A percentile compares a stretch with the other conserved stretches of the same genome.
Conservation (phyloP, 2,888 invertebrate genomes). For the Elmis aenea region DNA sequence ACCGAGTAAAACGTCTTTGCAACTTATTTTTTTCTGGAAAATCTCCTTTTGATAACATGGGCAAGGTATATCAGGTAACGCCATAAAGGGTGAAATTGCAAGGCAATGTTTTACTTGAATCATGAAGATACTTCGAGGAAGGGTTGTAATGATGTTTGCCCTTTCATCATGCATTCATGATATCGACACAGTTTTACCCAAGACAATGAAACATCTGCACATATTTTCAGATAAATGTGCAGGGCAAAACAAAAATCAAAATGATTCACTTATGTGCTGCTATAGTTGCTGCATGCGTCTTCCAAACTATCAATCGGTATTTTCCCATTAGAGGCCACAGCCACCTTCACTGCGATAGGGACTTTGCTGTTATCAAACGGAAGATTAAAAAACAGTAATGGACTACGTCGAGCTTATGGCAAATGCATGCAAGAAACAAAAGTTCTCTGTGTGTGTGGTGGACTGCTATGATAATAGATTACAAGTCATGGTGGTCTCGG, state of each 20-base stretch:
- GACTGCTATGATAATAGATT: slow-evolving; percentile 14
- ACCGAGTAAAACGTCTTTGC: background rate
- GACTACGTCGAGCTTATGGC: slow-evolving; percentile 3
- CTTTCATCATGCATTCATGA: slow-evolving; percentile 14
- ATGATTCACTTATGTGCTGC: slow-evolving; percentile 3
- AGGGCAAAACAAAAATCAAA: slow-evolving; percentile 18
- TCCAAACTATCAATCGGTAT: slow-evolving; percentile 8
- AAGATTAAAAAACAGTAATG: slow-evolving; percentile 1
- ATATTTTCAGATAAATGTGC: slow-evolving; percentile 13
- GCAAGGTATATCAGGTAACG: background rate
- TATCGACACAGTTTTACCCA: slow-evolving; percentile 6
- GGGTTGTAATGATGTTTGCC: too few species aligned
- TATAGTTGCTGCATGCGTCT: slow-evolving; percentile 4
- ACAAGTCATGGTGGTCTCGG: slow-evolving; percentile 16
- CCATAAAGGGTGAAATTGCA: slow-evolving; percentile 2
- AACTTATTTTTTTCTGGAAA: background rate
- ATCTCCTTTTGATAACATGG: slow-evolving; percentile 1
- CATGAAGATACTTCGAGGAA: slow-evolving; percentile 10
- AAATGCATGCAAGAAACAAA: slow-evolving; percentile 3
- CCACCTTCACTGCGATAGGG: too few species aligned
- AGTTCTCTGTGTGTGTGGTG: slow-evolving; percentile 14
- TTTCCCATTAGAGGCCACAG: slow-evolving; percentile 10
- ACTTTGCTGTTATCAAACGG: slow-evolving; percentile 5
- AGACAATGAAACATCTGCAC: slow-evolving; percentile 16
- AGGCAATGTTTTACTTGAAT: slow-evolving; percentile 13